phyloP scores from a whole-genome alignment of 2,113 vertebrate species.

The Myocastor coypus region DNA sequence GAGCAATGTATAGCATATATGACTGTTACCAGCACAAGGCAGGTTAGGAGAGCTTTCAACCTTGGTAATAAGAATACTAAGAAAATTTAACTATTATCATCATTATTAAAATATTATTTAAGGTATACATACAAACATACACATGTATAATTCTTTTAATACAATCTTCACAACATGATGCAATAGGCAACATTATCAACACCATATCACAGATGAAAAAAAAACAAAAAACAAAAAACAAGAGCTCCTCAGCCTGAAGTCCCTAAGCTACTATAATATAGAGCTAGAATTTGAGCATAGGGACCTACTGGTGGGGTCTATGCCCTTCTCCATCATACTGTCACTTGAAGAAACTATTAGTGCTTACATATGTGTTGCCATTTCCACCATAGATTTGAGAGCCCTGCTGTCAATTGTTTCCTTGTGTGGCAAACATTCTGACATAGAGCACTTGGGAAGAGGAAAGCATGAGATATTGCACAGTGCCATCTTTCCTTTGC shows the following conservation, averaged over 20 bases:
- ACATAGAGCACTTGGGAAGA: not conserved
- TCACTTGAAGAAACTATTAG: not conserved
- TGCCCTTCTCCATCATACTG: not conserved
- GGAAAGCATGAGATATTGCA: not conserved
- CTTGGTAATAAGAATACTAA: not conserved
- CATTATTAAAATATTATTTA: not conserved
- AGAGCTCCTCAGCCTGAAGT: not conserved
- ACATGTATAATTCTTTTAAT: not conserved
- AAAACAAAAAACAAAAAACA: not conserved
- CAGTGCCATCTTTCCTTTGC: not conserved
- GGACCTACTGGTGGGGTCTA: not conserved
- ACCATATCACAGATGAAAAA: not conserved
- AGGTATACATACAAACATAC: not conserved
- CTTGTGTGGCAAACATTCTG: conserved; percentile 36
- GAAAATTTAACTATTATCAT: not conserved
- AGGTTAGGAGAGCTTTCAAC: not conserved
- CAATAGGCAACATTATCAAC: conserved; percentile 2
- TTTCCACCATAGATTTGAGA: not conserved
- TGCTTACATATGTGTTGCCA: not conserved
- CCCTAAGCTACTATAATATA: not conserved
- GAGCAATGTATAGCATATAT: not conserved
- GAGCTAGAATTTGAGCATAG: conserved; percentile 34
- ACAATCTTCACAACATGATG: not conserved
- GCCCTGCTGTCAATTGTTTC: not conserved
- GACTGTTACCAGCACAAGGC: not conserved